Evolutionary conservation across 2,113 vertebrate genomes (phyloP).

Genomic region (Ellobius talpinus): DNA sequence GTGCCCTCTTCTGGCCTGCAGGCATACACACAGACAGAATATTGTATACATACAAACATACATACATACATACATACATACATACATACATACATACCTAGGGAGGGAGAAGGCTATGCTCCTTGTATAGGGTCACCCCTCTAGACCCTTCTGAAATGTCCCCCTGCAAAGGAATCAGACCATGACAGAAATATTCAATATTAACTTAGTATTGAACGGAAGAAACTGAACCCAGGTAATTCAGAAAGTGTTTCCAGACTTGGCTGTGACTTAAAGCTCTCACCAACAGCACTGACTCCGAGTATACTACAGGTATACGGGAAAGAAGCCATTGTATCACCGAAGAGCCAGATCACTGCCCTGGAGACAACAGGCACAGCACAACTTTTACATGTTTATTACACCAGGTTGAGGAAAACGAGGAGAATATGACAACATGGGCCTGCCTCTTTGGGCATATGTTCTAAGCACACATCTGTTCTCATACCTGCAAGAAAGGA

Average conservation of each 20-base stretch:
- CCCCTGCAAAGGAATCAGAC: slow-evolving; percentile 11
- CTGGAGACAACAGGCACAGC: neutral
- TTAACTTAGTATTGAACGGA: slow-evolving; percentile 9
- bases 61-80: too few relatives aligned
- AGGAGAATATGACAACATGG: neutral
- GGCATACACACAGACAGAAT: too few relatives aligned
- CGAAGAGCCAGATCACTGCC: neutral
- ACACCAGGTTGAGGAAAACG: slow-evolving; percentile 46
- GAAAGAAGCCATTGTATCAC: neutral
- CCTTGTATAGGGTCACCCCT: neutral
- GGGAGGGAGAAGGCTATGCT: neutral
- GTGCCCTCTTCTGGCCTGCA: too few relatives aligned
- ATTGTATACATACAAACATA: too few relatives aligned
- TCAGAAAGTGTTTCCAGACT: neutral
- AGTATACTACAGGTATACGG: neutral
- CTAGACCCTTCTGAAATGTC: neutral
- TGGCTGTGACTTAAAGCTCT: neutral
- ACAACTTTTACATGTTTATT: slow-evolving; percentile 32
- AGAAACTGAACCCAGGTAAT: neutral
- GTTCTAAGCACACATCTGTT: slow-evolving; percentile 50
- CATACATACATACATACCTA: too few relatives aligned
- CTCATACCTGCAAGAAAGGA: slow-evolving; percentile 34
- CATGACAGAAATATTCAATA: neutral
- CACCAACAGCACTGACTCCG: neutral
- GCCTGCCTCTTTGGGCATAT: neutral